These are phyloP conservation scores for Phaenicophaeus curvirostris DNA, from an alignment of 2,797 vertebrate genomes.

Conservation along the genomic window DNA sequence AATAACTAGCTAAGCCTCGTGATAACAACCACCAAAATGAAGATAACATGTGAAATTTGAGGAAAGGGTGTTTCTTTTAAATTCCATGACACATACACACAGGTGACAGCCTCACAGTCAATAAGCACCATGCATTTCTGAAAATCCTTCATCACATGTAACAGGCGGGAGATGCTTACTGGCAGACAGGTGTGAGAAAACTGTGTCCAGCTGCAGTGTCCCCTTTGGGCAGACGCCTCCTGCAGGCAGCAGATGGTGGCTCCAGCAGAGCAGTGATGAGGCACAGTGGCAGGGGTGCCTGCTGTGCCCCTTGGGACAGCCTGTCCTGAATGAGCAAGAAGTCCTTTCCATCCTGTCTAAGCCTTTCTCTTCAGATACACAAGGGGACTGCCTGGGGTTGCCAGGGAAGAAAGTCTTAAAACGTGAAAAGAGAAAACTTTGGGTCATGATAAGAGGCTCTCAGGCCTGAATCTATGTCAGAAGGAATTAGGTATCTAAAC, in stretches of 20 bases:
- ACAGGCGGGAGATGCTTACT: fast-evolving
- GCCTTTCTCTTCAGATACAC: background rate
- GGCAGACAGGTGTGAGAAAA: fast-evolving
- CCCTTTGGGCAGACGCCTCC: background rate
- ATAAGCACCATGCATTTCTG: background rate
- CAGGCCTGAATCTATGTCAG: background rate
- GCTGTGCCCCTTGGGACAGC: background rate
- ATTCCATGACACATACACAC: fast-evolving
- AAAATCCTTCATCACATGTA: fast-evolving
- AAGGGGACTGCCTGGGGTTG: background rate
- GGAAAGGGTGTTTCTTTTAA: background rate
- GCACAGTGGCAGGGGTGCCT: background rate
- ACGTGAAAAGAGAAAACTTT: background rate
- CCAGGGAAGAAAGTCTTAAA: background rate
- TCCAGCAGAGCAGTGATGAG: background rate
- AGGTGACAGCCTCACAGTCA: background rate
- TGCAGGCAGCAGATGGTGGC: background rate
- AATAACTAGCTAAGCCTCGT: background rate
- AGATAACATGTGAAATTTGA: background rate
- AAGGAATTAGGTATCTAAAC: background rate
- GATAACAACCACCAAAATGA: background rate
- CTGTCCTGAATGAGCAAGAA: fast-evolving
- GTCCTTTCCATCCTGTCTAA: background rate
- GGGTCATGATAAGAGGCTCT: background rate
- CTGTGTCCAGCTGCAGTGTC: fast-evolving